Percentiles rank a stretch among this genome's conserved stretches.
Evolutionary conservation across 2,797 vertebrate genomes (phyloP).

Genomic region (Sebastes minor): DNA sequence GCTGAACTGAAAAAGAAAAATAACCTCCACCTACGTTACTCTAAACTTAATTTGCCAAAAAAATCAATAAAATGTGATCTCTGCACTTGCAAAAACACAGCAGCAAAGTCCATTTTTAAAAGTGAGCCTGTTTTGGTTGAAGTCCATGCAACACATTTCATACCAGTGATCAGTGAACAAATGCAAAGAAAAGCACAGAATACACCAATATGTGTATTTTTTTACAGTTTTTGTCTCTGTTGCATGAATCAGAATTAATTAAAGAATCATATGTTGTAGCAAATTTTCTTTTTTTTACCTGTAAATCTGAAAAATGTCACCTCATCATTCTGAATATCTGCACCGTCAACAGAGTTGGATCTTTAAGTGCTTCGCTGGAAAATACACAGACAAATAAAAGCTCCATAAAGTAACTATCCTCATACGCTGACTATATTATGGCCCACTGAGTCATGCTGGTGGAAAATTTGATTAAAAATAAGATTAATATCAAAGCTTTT

Average conservation of each 20-base stretch:
- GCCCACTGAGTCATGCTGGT: background rate
- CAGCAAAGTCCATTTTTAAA: background rate
- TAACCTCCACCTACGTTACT: background rate
- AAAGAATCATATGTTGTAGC: background rate
- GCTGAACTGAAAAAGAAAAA: background rate
- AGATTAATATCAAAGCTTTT: constrained; percentile 11
- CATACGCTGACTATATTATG: background rate
- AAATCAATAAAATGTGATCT: background rate
- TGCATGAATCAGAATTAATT: background rate
- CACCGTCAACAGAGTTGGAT: background rate
- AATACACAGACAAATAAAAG: background rate
- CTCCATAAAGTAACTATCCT: background rate
- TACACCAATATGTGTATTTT: background rate
- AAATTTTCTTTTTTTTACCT: background rate
- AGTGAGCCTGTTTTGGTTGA: background rate
- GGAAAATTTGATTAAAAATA: background rate
- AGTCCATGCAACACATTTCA: background rate
- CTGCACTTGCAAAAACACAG: background rate
- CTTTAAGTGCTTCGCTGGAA: background rate
- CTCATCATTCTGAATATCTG: background rate
- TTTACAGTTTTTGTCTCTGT: background rate
- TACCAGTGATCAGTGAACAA: background rate
- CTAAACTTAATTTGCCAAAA: background rate
- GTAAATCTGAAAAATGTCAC: background rate
- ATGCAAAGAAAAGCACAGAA: background rate